Conservation (phyloP, 2,888 invertebrate genomes). For the Euphydryas editha region DNA sequence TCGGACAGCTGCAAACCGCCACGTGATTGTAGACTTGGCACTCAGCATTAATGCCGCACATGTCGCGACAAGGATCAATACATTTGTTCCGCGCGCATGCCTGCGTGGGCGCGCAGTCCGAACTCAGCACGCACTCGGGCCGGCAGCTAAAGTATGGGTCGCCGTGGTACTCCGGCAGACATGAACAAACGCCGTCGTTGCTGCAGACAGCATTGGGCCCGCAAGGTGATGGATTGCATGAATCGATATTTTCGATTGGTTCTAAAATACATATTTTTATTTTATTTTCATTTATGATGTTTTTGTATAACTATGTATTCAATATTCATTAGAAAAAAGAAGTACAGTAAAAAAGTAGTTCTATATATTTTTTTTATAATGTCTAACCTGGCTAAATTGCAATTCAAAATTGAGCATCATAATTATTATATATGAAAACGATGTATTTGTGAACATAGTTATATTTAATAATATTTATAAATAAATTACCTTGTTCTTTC, state of each 20-base stretch:
- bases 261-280: slow-evolving; percentile 53
- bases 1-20: slow-evolving; percentile 85
- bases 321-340: too few species aligned
- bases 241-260: slow-evolving; percentile 76
- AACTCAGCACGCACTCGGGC: slow-evolving; percentile 91
- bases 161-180: slow-evolving; percentile 89
- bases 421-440: too few species aligned
- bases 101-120: slow-evolving; percentile 89
- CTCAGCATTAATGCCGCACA: slow-evolving; percentile 89
- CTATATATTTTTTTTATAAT: too few species aligned
- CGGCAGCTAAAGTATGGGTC: slow-evolving; percentile 91
- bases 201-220: slow-evolving; percentile 90
- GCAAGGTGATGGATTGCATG: slow-evolving; percentile 90
- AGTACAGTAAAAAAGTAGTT: too few species aligned
- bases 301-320: too few species aligned
- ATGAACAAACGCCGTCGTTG: slow-evolving; percentile 88
- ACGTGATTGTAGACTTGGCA: slow-evolving; percentile 91
- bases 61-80: slow-evolving; percentile 92
- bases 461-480: too few species aligned
- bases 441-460: neutral
- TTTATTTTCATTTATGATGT: neutral
- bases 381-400: too few species aligned
- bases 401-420: neutral
- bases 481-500: slow-evolving; percentile 78
- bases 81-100: slow-evolving; percentile 92